Evolutionary conservation across 2,797 vertebrate species (phyloP).

Genomic region (Geotrypetes seraphini): DNA sequence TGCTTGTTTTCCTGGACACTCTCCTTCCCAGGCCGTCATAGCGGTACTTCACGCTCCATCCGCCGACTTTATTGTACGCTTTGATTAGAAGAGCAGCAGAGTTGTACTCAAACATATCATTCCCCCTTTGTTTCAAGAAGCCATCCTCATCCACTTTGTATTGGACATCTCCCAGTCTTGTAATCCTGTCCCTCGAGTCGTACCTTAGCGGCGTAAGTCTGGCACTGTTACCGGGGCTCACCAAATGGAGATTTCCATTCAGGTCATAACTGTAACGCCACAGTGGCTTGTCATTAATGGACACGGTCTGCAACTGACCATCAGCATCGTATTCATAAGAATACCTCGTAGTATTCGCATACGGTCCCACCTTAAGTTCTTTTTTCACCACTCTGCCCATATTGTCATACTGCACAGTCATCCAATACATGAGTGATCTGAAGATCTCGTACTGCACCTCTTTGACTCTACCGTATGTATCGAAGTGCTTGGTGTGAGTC

Average conservation of each 20-base stretch:
- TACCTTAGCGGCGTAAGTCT: constrained; percentile 90
- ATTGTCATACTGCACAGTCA: constrained; percentile 96
- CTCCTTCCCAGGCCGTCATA: constrained; percentile 89
- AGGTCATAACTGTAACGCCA: constrained; percentile 97
- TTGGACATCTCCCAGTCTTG: constrained; percentile 82
- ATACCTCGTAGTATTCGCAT: constrained; percentile 93
- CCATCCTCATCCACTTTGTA: constrained; percentile 94
- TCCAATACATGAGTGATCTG: constrained; percentile 97
- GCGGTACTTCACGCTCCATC: constrained; percentile 86
- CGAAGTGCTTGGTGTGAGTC: constrained; percentile 98
- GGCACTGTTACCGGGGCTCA: constrained; percentile 89
- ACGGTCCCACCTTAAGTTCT: constrained; percentile 93
- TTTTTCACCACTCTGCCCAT: constrained; percentile 95
- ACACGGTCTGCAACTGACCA: constrained; percentile 88
- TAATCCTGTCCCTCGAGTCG: constrained; percentile 86
- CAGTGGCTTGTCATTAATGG: constrained; percentile 89
- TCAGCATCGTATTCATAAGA: constrained; percentile 90
- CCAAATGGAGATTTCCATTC: constrained; percentile 89
- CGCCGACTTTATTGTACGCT: constrained; percentile 79
- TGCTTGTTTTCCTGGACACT: constrained; percentile 80
- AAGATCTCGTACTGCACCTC: constrained; percentile 98
- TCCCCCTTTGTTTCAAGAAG: constrained; percentile 85
- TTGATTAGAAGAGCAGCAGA: constrained; percentile 82
- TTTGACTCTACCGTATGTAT: constrained; percentile 91
- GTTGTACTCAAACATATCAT: constrained; percentile 89